Percentiles rank a stretch among this genome's conserved stretches.
Evolutionary conservation across 2,113 vertebrate genomes (phyloP).

Genomic region (Struthio camelus): DNA sequence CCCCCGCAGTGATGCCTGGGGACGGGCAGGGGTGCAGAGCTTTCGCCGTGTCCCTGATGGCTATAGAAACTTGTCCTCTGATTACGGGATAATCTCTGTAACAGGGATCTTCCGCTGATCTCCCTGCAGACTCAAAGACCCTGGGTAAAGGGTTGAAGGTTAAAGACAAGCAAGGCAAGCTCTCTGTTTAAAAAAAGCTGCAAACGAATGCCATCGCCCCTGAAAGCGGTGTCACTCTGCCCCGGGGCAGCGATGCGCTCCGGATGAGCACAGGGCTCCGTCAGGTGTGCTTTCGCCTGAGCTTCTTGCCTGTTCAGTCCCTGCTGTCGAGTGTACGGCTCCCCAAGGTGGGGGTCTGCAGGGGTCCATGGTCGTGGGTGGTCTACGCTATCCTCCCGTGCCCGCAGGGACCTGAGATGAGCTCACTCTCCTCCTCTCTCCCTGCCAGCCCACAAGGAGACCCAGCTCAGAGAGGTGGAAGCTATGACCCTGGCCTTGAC

Average conservation of each 20-base stretch:
- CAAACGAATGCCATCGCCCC: no score
- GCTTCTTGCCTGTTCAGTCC: neutral
- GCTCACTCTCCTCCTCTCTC: neutral
- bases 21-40: neutral
- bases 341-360: no score
- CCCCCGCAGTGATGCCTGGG: neutral
- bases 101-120: neutral
- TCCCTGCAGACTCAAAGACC: neutral
- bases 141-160: no score
- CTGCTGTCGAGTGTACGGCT: no score
- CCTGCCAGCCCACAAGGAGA: slow-evolving; percentile 14
- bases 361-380: neutral
- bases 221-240: neutral
- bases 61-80: neutral
- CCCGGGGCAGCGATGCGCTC: neutral
- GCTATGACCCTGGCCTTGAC: neutral
- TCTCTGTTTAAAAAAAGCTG: neutral
- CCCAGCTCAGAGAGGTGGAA: neutral
- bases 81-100: neutral
- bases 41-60: neutral
- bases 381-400: neutral
- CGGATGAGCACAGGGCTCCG: neutral
- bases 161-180: no score
- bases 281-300: no score
- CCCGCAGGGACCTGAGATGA: neutral